phyloP scores from a whole-genome alignment of 2,888 invertebrate genomes.

The Eupithecia tripunctaria region DNA sequence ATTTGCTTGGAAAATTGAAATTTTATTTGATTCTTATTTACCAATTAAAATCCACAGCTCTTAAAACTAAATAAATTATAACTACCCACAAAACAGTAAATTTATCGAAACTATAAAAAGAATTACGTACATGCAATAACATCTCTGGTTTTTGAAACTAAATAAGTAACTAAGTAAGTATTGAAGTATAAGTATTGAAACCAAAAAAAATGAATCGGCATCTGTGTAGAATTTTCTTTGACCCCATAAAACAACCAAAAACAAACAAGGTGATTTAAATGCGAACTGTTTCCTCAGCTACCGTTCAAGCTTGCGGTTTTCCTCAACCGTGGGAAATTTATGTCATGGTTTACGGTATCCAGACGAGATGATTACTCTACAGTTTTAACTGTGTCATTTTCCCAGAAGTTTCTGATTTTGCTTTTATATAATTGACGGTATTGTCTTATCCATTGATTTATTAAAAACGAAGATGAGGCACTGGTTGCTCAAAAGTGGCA shows the following conservation, averaged over 20 bases:
- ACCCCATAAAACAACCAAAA: not conserved
- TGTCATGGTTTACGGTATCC: slow-evolving; percentile 18
- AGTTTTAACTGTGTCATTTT: slow-evolving; percentile 14
- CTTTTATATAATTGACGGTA: not conserved
- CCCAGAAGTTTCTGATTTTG: slow-evolving; percentile 4
- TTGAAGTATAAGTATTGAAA: too few species aligned
- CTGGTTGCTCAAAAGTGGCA: too few species aligned
- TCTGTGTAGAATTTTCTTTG: not conserved
- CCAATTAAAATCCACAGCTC: too few species aligned
- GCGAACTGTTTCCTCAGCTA: slow-evolving; percentile 24
- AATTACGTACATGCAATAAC: not conserved
- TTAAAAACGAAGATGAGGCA: too few species aligned
- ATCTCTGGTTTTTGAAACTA: not conserved
- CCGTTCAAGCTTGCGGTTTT: slow-evolving; percentile 40
- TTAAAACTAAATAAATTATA: not conserved
- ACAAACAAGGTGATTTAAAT: slow-evolving; percentile 16
- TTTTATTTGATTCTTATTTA: not conserved
- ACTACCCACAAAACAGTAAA: not conserved
- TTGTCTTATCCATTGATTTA: too few species aligned
- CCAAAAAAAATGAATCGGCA: not conserved
- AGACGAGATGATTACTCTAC: slow-evolving; percentile 16
- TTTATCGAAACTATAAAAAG: not conserved
- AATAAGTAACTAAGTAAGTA: too few species aligned
- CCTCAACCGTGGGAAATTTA: slow-evolving; percentile 45
- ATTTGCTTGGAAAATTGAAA: not conserved